These are phyloP conservation scores for Pegoplata infirma DNA, from an alignment of 2,888 invertebrate genomes.

Conservation along the genomic window DNA sequence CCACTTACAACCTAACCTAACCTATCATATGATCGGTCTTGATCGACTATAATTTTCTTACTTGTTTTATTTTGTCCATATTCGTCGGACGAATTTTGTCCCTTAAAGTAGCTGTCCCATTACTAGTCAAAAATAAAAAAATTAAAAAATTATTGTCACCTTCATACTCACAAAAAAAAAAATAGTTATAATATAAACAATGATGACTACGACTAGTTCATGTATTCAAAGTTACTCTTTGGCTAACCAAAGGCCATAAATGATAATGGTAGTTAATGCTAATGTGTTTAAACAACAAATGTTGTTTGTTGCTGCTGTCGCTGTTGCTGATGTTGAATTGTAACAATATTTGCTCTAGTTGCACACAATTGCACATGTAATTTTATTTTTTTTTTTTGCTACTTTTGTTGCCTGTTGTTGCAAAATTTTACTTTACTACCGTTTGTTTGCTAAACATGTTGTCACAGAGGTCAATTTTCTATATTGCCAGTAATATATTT, in stretches of 20 bases:
- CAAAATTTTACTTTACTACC: constrained; percentile 37
- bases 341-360: constrained; percentile 48
- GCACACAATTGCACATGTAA: constrained; percentile 49
- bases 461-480: constrained; percentile 59
- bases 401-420: constrained; percentile 7
- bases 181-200: constrained; percentile 27
- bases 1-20: too few species aligned
- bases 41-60: too few species aligned
- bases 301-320: constrained; percentile 61
- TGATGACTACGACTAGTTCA: constrained; percentile 38
- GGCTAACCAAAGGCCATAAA: constrained; percentile 47
- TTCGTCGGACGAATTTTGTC: too few species aligned
- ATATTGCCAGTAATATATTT: constrained; percentile 35
- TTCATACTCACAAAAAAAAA: too few species aligned
- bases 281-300: constrained; percentile 61
- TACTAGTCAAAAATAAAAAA: too few species aligned
- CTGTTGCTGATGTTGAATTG: too few species aligned
- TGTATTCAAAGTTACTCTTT: constrained; percentile 20
- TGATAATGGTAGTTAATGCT: constrained; percentile 54
- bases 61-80: too few species aligned
- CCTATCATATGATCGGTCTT: too few species aligned
- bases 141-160: too few species aligned
- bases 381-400: constrained; percentile 34
- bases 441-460: constrained; percentile 53
- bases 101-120: too few species aligned